Conservation (phyloP, 2,113 vertebrate genomes). For the Glaucomys volans region DNA sequence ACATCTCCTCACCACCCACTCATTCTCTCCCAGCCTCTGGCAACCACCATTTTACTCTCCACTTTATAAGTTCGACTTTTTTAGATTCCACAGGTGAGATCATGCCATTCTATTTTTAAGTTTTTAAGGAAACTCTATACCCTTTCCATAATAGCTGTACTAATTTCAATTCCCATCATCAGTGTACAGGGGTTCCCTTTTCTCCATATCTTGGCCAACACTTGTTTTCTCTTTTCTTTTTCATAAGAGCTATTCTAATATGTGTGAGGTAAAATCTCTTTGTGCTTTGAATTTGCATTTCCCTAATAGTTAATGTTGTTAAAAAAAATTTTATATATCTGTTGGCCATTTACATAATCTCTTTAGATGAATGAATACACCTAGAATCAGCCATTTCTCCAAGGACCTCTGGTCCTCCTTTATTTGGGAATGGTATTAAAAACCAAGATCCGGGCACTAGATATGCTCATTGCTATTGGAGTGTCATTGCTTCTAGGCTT, state of each 20-base stretch:
- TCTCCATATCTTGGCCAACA: not conserved
- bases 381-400: not conserved
- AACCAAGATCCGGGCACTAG: not conserved
- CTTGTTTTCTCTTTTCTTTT: not conserved
- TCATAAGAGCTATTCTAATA: not conserved
- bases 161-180: not conserved
- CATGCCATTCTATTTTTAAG: not conserved
- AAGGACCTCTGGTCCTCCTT: not conserved
- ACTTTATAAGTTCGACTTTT: not conserved
- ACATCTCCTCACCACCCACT: not conserved
- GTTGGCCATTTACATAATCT: not conserved
- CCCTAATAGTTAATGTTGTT: not conserved
- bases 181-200: not conserved
- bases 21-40: not conserved
- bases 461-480: not conserved
- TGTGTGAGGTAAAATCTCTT: not conserved
- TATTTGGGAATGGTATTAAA: not conserved
- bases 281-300: not conserved
- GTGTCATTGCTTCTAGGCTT: not conserved
- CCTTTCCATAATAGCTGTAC: not conserved
- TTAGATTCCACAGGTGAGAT: not conserved
- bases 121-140: not conserved
- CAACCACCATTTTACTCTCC: not conserved
- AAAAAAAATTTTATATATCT: not conserved
- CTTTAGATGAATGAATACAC: not conserved